phyloP scores from a whole-genome alignment of 1,140 invertebrate genomes.

The Goniozus legneri region DNA sequence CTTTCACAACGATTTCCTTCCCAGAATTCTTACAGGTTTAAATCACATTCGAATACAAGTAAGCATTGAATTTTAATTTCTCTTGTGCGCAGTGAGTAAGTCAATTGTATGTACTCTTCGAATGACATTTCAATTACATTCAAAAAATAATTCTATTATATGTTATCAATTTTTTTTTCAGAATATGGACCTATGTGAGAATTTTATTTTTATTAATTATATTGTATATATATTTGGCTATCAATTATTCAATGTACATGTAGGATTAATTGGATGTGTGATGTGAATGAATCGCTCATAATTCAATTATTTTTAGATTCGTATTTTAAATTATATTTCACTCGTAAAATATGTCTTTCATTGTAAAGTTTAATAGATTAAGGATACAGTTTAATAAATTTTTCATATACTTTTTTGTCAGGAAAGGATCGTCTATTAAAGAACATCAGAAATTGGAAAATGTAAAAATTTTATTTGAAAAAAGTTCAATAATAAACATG shows the following conservation, averaged over 20 bases:
- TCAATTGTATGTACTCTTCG: too few species aligned
- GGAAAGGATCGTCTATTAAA: neutral
- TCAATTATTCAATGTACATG: too few species aligned
- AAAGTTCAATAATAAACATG: neutral
- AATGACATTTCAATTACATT: too few species aligned
- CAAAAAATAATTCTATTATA: constrained; percentile 2
- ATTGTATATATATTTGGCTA: too few species aligned
- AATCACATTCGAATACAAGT: too few species aligned
- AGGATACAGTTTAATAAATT: neutral
- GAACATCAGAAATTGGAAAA: neutral
- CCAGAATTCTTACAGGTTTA: too few species aligned
- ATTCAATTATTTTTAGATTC: neutral
- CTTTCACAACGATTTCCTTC: too few species aligned
- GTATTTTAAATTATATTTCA: neutral
- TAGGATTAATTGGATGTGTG: too few species aligned
- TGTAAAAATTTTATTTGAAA: neutral
- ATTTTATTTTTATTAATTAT: too few species aligned
- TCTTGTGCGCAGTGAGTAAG: too few species aligned
- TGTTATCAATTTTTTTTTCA: constrained; percentile 1
- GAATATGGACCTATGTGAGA: too few species aligned
- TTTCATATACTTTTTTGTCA: neutral
- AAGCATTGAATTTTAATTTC: too few species aligned
- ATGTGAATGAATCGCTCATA: constrained; percentile 1
- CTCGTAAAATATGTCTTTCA: neutral
- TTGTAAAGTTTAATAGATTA: constrained; percentile 1